Conservation (phyloP, 2,888 invertebrate species). For the Sinotaia quadrata region DNA sequence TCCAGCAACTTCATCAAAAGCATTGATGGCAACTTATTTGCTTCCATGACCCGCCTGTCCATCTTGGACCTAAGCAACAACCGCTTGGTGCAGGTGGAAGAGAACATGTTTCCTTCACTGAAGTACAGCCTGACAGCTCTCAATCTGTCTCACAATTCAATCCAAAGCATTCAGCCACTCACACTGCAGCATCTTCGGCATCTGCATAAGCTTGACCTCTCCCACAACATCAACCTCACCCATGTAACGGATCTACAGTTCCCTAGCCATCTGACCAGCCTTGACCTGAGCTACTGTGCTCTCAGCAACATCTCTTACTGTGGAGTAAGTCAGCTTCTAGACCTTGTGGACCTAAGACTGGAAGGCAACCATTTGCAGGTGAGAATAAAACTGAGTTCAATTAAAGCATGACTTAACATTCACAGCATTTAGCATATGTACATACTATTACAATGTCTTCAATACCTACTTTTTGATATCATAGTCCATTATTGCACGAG, state of each 20-base stretch:
- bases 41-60: slow-evolving; percentile 31
- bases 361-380: slow-evolving; percentile 40
- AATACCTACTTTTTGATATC: no score
- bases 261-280: slow-evolving; percentile 42
- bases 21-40: slow-evolving; percentile 33
- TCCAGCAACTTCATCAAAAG: slow-evolving; percentile 6
- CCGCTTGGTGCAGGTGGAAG: slow-evolving; percentile 35
- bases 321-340: slow-evolving; percentile 29
- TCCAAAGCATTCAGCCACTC: neutral
- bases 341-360: slow-evolving; percentile 38
- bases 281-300: slow-evolving; percentile 52
- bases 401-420: no score
- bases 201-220: slow-evolving; percentile 8
- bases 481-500: no score
- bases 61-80: slow-evolving; percentile 47
- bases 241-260: slow-evolving; percentile 39
- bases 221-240: slow-evolving; percentile 1
- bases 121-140: slow-evolving; percentile 27
- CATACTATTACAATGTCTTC: no score
- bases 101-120: slow-evolving; percentile 29
- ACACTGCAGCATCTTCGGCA: slow-evolving; percentile 18
- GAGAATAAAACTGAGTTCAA: neutral
- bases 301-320: slow-evolving; percentile 38
- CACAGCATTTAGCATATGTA: no score
- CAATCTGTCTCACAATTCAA: slow-evolving; percentile 31